Base-by-base conservation (phyloP, 2,888 invertebrate genomes). In the Melieria picta region DNA sequence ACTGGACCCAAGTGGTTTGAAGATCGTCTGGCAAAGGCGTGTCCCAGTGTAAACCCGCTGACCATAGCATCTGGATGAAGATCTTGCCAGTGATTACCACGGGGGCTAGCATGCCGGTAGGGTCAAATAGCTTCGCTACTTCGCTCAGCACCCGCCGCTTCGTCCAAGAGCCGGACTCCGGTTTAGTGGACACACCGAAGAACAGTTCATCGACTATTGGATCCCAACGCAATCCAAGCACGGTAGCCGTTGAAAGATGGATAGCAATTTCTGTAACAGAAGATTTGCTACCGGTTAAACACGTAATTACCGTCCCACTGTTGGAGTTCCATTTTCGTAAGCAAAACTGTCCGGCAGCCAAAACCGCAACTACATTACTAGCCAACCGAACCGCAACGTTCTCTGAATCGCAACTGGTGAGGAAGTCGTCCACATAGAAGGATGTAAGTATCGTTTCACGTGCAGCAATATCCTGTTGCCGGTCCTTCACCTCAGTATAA, bases 381-480 rank as follows among this genome's bases (percentile, higher is more conserved):
- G 69, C 67, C 7, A 74, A 55, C 0, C 6, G 3, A 4, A 50
- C 43, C 4, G 72, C 72, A 5, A 58, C 64, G 1, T 30, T 11
- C 4, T 50, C 48, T 4, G 7, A 43, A 43, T 68, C 47, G 52
- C 72, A 73, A 43, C 72, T 75, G 0, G 45, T 43, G 16, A 72
- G 52, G 42, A 65, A 69, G 45, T 72, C 72, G 16, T 74, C 68
- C 1, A 74, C 74, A 47, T 75, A 72, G 30, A 75, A 72, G 3
- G 65, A 62, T 6, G 48, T 60, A 3, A 72, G 13, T 5, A 72
- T 71, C 5, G 72, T 42, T 42, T 72, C 72, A 10, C 69, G 68
- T 43, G 72, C 72, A 5, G 60, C 48, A 7, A 60, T n/a, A 13
- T 52, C 61, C 3, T 62, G 56, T 6, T 60, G n/a, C 7, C 45